Conservation (phyloP, 2,113 vertebrate species). For the Mola mola region DNA sequence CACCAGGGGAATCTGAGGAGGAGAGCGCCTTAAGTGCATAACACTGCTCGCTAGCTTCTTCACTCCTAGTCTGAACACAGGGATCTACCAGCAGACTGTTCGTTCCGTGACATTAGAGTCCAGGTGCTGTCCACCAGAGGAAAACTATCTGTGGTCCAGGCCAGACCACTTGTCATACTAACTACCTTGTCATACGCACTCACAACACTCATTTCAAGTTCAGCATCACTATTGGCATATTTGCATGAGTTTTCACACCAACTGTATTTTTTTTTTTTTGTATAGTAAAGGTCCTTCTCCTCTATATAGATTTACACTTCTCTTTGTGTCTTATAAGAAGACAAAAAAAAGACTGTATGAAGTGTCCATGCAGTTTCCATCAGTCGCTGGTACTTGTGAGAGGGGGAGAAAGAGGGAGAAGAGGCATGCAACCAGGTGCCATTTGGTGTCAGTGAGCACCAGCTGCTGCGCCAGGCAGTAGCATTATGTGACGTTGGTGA, state of each 20-base stretch:
- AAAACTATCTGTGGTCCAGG: constrained; percentile 31
- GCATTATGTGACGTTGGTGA: constrained; percentile 31
- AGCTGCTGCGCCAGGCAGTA: constrained; percentile 58
- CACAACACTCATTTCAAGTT: constrained; percentile 61
- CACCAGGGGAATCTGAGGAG: constrained; percentile 47
- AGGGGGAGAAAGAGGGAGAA: constrained; percentile 44
- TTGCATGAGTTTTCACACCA: constrained; percentile 58
- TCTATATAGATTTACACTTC: constrained; percentile 51
- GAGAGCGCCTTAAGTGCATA: constrained; percentile 33
- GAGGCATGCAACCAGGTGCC: constrained; percentile 24
- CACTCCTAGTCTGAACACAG: constrained; percentile 29
- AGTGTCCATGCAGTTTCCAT: constrained; percentile 70
- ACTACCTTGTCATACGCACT: constrained; percentile 59
- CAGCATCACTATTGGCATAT: constrained; percentile 65
- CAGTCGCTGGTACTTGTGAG: constrained; percentile 63
- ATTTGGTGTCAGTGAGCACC: constrained; percentile 35
- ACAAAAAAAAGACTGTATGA: constrained; percentile 32
- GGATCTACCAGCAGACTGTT: no score
- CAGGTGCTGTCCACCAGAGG: constrained; percentile 41
- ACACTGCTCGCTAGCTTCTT: constrained; percentile 48
- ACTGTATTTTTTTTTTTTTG: constrained; percentile 43
- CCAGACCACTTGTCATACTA: constrained; percentile 39
- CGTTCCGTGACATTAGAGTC: constrained; percentile 42
- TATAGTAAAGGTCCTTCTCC: constrained; percentile 66
- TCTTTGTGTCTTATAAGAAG: constrained; percentile 44